Conservation (phyloP, 2,888 invertebrate genomes). For the Athalia circularis region DNA sequence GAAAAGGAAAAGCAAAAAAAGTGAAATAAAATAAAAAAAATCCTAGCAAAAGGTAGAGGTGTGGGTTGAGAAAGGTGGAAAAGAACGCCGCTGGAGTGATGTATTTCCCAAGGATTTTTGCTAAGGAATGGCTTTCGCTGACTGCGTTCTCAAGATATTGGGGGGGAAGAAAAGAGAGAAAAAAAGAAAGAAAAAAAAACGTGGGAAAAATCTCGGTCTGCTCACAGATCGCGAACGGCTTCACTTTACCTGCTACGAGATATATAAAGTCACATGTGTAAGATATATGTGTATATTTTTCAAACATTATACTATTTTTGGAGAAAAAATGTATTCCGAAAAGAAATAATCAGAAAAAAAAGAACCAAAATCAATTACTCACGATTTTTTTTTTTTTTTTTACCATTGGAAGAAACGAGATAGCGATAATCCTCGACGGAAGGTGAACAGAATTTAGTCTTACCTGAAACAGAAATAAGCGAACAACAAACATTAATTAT, state of each 20-base stretch:
- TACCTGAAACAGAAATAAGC: conserved; percentile 16
- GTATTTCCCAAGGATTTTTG: conserved; percentile 35
- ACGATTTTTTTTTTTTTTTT: neutral
- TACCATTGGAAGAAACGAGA: too few species aligned
- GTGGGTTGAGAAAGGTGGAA: neutral
- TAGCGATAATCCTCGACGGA: too few species aligned
- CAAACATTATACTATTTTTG: neutral
- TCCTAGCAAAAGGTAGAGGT: neutral
- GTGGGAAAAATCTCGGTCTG: conserved; percentile 18
- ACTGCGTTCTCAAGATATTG: conserved; percentile 39
- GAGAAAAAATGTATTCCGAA: neutral
- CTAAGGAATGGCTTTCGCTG: conserved; percentile 41
- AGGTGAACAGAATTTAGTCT: neutral
- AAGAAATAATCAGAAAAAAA: neutral
- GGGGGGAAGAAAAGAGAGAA: neutral
- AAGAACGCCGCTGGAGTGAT: conserved; percentile 36
- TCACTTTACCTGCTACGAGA: too few species aligned
- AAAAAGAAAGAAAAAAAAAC: neutral
- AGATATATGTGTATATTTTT: too few species aligned
- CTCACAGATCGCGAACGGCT: neutral
- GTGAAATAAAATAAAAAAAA: neutral
- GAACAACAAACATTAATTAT: neutral
- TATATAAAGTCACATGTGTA: too few species aligned
- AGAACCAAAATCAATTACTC: neutral
- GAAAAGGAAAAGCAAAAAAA: neutral